Percentiles rank a stretch among this genome's conserved stretches.
Evolutionary conservation across 2,797 vertebrate species (phyloP).

Genomic region (Sphenodon punctatus): DNA sequence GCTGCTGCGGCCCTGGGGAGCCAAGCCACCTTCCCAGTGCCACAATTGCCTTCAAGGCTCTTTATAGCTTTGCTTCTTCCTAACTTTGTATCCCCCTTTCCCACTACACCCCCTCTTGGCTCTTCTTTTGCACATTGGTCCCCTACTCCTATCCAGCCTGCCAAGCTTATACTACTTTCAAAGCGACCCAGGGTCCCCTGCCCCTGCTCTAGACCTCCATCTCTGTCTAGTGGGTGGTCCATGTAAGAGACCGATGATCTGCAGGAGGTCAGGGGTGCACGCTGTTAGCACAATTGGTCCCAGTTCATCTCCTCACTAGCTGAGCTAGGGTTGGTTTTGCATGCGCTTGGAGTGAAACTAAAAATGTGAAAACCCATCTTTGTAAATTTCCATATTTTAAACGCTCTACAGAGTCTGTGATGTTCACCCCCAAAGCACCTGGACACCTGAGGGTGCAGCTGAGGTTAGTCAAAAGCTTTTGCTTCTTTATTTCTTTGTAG

Average conservation of each 20-base stretch:
- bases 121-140: too few relatives aligned
- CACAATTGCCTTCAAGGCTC: too few relatives aligned
- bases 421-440: neutral
- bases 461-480: slow-evolving; percentile 25
- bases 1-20: too few relatives aligned
- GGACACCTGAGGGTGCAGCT: slow-evolving; percentile 3
- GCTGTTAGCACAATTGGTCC: neutral
- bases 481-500: slow-evolving; percentile 9
- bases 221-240: neutral
- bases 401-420: neutral
- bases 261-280: neutral
- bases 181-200: too few relatives aligned
- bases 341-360: neutral
- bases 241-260: rapidly evolving
- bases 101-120: too few relatives aligned
- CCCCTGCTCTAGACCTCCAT: too few relatives aligned
- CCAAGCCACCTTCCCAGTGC: too few relatives aligned
- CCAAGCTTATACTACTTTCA: too few relatives aligned
- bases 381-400: neutral
- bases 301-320: neutral
- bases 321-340: neutral
- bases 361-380: neutral
- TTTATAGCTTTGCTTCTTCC: too few relatives aligned
- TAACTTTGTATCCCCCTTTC: too few relatives aligned
- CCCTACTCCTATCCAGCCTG: too few relatives aligned